These are phyloP conservation scores for Chlorospingus flavigularis DNA, from an alignment of 2,797 vertebrate species.

Conservation along the genomic window DNA sequence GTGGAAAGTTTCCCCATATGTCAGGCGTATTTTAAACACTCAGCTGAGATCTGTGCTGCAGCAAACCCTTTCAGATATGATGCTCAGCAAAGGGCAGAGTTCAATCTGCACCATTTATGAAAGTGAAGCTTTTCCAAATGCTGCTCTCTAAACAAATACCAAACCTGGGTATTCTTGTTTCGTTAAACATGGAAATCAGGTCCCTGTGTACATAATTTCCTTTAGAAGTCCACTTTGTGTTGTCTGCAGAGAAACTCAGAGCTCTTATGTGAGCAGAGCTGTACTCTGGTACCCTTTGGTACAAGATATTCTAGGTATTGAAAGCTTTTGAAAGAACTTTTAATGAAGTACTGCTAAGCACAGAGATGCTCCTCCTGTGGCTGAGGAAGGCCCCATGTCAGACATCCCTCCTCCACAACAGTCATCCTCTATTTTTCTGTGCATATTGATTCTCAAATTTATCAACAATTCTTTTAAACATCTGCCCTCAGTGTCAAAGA, in stretches of 20 bases:
- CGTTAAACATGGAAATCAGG: neutral
- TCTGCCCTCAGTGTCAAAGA: neutral
- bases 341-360: neutral
- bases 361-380: neutral
- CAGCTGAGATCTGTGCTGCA: neutral
- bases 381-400: neutral
- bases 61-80: neutral
- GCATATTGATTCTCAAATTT: neutral
- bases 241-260: neutral
- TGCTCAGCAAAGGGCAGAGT: conserved; percentile 10
- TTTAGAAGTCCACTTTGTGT: neutral
- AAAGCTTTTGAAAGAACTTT: neutral
- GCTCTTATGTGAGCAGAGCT: neutral
- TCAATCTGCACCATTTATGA: neutral
- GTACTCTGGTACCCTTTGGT: neutral
- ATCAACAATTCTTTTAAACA: neutral
- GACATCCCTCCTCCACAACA: neutral
- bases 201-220: neutral
- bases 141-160: neutral
- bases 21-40: conserved; percentile 7
- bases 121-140: neutral
- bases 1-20: conserved; percentile 52
- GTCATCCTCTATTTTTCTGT: neutral
- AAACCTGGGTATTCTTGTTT: neutral
- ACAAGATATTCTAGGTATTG: neutral